Base-by-base conservation (phyloP, 2,888 invertebrate species). In the Drosophila picticornis region DNA sequence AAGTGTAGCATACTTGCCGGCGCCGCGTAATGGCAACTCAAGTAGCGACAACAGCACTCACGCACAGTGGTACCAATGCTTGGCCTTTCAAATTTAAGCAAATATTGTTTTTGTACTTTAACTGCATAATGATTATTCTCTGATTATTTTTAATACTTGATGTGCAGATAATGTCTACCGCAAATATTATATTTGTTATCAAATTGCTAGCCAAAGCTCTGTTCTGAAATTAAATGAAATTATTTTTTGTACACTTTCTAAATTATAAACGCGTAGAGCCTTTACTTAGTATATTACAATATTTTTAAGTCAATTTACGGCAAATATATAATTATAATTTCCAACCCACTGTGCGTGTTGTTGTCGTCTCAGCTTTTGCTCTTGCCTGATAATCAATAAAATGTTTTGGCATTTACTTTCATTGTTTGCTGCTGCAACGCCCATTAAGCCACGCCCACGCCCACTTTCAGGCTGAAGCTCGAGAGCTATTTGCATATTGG, bases 341-440 rank as follows among this genome's bases (percentile, higher is more conserved):
- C 46, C 0, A 4, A 0, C 6, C 55, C 76, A 89, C 83, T 75
- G 85, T 88, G 61, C 57, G 34, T 29, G 13, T 27, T 57, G 61
- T 52, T 38, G 64, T 51, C 59, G 68, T 68, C 65, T 73, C 70
- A 72, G 75, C 72, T 82, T 72, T 60, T 9, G 72, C 48, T 64
- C 67, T 59, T 69, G 84, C 60, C 75, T 82, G 89, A 88, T 88
- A 88, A 88, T 88, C 88, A 88, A 88, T 88, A 88, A 88, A 90
- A 90, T 88, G 88, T 88, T 90, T 89, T 90, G 90, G 87, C 89
- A 88, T 90, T 88, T 86, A 86, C 84, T 90, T 90, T 90, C 84
- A 88, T 88, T 88, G 90, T 88, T 88, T 88, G 89, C 82, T 84
- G 80, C 83, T 86, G 87, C 83, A 83, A 80, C 84, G 84, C 87